These are phyloP conservation scores for Anguilla rostrata DNA, from an alignment of 2,113 vertebrate genomes.

Conservation along the genomic window DNA sequence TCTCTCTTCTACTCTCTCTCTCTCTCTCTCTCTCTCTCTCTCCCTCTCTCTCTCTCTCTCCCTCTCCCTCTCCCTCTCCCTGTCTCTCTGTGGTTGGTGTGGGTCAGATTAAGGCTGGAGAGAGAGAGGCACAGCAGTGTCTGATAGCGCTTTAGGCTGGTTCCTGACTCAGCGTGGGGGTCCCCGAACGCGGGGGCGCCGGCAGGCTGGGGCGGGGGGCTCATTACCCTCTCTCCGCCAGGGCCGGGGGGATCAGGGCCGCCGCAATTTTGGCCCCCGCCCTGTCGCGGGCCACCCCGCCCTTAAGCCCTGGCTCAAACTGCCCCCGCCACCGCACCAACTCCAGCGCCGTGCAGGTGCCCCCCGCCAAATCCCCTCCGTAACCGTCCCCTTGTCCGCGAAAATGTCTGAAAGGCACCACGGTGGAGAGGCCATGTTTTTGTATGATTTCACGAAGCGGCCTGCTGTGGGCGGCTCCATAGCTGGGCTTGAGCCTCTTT, in stretches of 20 bases:
- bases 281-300: background rate
- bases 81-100: constrained; percentile 35
- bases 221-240: background rate
- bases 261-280: background rate
- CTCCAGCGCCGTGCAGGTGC: constrained; percentile 16
- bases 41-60: background rate
- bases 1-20: too few relatives aligned
- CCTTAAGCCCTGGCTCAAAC: constrained; percentile 31
- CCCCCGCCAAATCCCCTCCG: constrained; percentile 64
- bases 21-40: constrained; percentile 27
- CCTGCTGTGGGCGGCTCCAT: background rate
- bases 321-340: constrained; percentile 29
- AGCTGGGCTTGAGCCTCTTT: background rate
- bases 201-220: background rate
- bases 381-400: constrained; percentile 28
- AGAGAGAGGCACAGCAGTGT: constrained; percentile 57
- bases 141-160: constrained; percentile 53
- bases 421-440: constrained; percentile 54
- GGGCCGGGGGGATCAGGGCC: background rate
- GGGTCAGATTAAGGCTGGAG: constrained; percentile 59
- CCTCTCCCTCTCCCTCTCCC: constrained; percentile 30
- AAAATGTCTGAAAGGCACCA: constrained; percentile 65
- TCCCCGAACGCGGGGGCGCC: background rate
- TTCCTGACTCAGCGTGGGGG: constrained; percentile 17
- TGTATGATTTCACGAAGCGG: background rate